Base-by-base conservation (phyloP, 2,888 invertebrate species). In the Molanna angustata region DNA sequence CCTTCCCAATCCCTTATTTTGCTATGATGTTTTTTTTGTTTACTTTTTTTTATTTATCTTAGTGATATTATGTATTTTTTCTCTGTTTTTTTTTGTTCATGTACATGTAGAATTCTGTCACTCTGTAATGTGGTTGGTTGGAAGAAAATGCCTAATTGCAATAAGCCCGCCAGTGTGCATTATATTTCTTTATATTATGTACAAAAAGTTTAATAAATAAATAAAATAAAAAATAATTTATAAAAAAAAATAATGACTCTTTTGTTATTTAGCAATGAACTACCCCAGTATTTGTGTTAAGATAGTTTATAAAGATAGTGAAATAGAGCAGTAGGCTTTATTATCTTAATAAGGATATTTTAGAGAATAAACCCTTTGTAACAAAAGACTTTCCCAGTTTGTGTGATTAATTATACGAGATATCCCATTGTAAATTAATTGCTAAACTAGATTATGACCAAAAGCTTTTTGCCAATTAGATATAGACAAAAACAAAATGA, bases 281-380 rank as follows among this genome's bases (percentile, higher is more conserved):
- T n/a, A 20, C 7, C 48, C 32, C 41, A 14, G 9, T 14, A 32
- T 49, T 49, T 41, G 20, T 13, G 31, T 27, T 35, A 16, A 14
- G 48, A 49, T 49, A 49, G 48, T 40, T 40, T 49, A 11, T 16
- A 6, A n/a, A 49, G 48, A 49, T 49, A 49, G 27, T 14, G 20
- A 4, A 20, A 18, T 39, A 49, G 40, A 17, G n/a, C 27, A 17
- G 33, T 17, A 17, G 21, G 52, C 54, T 57, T 54, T 52, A 57
- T 57, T 54, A 57, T 57, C 49, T 51, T 57, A 57, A 54, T 57
- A 57, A 57, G 54, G 54, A 49, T 49, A 49, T 57, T 57, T 57
- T 39, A 44, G 35, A 40, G 45, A 40, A 53, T 50, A 49, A 57
- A 42, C 49, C 45, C 31, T 22, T 49, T 45, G 35, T 9, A n/a